Percentiles rank a stretch among this genome's conserved stretches.
These are phyloP conservation scores for Melanocharis versteri DNA, from an alignment of 2,113 vertebrate genomes.

Conservation along the genomic window DNA sequence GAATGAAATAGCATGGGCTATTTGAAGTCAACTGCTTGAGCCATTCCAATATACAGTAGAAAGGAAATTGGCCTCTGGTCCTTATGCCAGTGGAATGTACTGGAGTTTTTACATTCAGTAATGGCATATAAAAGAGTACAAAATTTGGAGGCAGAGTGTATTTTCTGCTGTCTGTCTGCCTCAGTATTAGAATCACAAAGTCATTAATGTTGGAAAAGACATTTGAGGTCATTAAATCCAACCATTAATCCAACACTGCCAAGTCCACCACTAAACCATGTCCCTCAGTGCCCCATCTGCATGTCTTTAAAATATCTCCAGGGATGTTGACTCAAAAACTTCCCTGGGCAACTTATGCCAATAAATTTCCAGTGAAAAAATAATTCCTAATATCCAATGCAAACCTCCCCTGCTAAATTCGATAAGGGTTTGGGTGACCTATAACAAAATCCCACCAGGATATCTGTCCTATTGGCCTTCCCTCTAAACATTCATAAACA, in stretches of 20 bases:
- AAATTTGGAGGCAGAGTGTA: not conserved
- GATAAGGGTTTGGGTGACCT: not conserved
- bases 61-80: not conserved
- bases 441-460: not conserved
- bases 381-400: not conserved
- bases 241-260: not conserved
- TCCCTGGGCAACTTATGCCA: not conserved
- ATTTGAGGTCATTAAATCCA: not conserved
- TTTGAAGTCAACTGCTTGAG: not conserved
- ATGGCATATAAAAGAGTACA: not conserved
- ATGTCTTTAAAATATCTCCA: not conserved
- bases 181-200: not conserved
- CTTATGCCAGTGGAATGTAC: not conserved
- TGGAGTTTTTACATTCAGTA: not conserved
- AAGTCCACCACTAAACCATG: not conserved
- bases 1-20: not conserved
- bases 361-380: not conserved
- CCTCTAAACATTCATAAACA: not conserved
- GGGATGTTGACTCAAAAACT: not conserved
- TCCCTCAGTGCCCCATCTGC: not conserved
- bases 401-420: not conserved
- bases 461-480: not conserved
- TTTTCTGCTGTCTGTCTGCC: not conserved
- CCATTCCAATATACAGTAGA: not conserved
- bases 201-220: not conserved